Base-by-base conservation (phyloP, 2,888 invertebrate species). In the Lepas anatifera region DNA sequence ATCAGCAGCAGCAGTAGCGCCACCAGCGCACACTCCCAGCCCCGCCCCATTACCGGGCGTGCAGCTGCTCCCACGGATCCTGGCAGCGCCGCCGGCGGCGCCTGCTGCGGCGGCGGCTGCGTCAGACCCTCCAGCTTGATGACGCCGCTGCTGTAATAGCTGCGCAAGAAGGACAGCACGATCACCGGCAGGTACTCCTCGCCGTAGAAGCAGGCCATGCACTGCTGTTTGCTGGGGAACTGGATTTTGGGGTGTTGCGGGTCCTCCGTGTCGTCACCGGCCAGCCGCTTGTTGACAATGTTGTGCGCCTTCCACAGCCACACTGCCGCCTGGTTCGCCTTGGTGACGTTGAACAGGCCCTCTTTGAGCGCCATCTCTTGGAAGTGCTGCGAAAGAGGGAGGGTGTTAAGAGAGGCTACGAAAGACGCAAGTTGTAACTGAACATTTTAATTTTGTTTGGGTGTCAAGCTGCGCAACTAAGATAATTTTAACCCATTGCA, bases 301-400 rank as follows among this genome's bases (percentile, higher is more conserved):
- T 98, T 98, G 78, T 98, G 97, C 0, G 92, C 90, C 76, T 85
- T 84, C 97, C 97, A 98, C 35, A 98, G 81, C 95, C 96, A 98
- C 52, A 96, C 80, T 1, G 96, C 86, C 29, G 81, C 87, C 72
- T 92, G 89, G 70, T 90, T 86, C 75, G 86, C 85, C 69, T 85
- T 86, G 25, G 83, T 82, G 0, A 92, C 88, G 75, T 87, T 86
- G 77, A 85, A 85, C 72, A 90, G 83, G 77, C 88, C 85, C 71
- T 87, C 86, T 71, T 84, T 83, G 1, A 81, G 80, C 41, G 95
- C 89, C 92, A 95, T 95, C 72, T 86, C 84, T 78, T 89, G 84
- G 78, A 99, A 99, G 82, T 99, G 95, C 76, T 87, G 63, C 22
- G 29, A 52, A 10, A 3, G 1, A n/a, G n/a, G n/a, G n/a, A n/a